Percentiles rank a stretch among this genome's conserved stretches.
Evolutionary conservation across 2,797 vertebrate genomes (phyloP).

Genomic region (Protosalanx chinensis): DNA sequence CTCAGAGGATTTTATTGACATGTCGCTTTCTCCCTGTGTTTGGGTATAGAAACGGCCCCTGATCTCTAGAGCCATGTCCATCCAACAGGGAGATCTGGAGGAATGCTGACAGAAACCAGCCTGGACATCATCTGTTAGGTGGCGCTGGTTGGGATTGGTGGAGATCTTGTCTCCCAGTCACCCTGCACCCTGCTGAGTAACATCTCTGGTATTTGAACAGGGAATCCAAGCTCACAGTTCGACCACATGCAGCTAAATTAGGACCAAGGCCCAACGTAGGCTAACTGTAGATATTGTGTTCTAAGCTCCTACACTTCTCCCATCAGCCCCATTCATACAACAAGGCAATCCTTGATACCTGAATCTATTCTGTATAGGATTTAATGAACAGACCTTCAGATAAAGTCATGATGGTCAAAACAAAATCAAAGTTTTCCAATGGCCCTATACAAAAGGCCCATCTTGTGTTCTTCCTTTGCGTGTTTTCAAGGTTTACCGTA

Average conservation of each 20-base stretch:
- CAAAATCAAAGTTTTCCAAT: not conserved
- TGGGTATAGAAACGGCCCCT: too few species aligned
- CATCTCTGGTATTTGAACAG: slow-evolving; percentile 36
- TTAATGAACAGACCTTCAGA: not conserved
- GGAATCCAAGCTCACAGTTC: slow-evolving; percentile 31
- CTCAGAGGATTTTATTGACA: too few species aligned
- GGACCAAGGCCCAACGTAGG: not conserved
- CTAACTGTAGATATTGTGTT: not conserved
- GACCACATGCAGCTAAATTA: slow-evolving; percentile 27
- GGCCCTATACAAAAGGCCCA: not conserved
- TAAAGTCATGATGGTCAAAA: not conserved
- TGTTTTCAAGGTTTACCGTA: not conserved
- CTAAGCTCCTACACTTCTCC: not conserved
- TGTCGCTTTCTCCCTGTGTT: too few species aligned
- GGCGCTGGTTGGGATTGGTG: not conserved
- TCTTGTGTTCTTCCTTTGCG: not conserved
- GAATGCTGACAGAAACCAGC: not conserved
- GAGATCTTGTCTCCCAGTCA: slow-evolving; percentile 8
- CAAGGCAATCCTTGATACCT: not conserved
- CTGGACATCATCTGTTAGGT: not conserved
- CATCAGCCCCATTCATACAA: not conserved
- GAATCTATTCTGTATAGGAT: not conserved
- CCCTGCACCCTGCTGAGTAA: slow-evolving; percentile 16
- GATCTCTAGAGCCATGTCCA: too few species aligned
- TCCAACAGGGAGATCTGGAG: too few species aligned